A percentile compares a stretch with the other conserved stretches of the same genome.
phyloP scores from a whole-genome alignment of 2,888 invertebrate genomes.

The Cosmopolites sordidus region DNA sequence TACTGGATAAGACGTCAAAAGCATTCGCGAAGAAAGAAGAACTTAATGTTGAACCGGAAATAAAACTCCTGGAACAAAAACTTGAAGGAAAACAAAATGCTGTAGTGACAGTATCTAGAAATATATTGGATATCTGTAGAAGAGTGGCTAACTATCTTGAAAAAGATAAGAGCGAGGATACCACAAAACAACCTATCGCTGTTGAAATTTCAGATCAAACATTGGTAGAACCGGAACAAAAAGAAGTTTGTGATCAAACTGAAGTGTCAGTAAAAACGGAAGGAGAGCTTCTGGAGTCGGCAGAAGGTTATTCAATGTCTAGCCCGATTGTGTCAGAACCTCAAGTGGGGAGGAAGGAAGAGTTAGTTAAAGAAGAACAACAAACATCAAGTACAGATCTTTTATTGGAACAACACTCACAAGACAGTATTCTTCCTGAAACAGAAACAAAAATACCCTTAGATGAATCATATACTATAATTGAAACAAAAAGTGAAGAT shows the following conservation, averaged over 20 bases:
- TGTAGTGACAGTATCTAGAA: conserved; percentile 22
- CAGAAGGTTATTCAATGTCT: no score
- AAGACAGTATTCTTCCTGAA: no score
- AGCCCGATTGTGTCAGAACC: background rate
- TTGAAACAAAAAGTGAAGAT: no score
- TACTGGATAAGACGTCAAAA: conserved; percentile 15
- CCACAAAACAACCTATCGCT: no score
- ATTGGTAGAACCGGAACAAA: no score
- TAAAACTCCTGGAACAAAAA: conserved; percentile 10
- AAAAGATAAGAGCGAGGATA: no score
- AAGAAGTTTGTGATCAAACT: no score
- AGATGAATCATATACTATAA: no score
- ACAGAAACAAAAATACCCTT: no score
- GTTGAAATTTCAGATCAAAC: background rate
- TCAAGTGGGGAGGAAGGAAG: conserved; percentile 4
- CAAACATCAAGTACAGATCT: no score
- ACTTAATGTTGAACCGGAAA: conserved; percentile 10
- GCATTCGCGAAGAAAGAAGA: conserved; percentile 18
- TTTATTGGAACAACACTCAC: no score
- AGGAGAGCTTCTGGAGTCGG: no score
- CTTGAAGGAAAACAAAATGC: conserved; percentile 15
- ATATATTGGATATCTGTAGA: conserved; percentile 28
- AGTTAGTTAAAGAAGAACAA: background rate
- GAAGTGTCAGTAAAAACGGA: conserved; percentile 6
- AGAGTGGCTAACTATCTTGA: conserved; percentile 22